Percentiles rank a stretch among this genome's conserved stretches.
Conservation (phyloP, 2,888 invertebrate species). For the Nineta flava region DNA sequence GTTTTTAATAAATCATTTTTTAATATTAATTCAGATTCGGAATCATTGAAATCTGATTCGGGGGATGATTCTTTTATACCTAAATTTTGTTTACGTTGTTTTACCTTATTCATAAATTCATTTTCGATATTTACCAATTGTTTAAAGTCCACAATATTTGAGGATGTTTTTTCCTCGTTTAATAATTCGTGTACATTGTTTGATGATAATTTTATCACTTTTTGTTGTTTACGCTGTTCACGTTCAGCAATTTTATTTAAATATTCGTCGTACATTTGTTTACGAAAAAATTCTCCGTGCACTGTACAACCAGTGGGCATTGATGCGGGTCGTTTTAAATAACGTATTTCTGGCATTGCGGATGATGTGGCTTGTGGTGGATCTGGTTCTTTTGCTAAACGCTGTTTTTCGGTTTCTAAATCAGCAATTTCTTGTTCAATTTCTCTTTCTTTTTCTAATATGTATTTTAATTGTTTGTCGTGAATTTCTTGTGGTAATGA, state of each 20-base stretch:
- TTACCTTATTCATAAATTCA: conserved; percentile 64
- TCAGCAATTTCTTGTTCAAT: conserved; percentile 47
- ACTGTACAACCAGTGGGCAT: conserved; percentile 19
- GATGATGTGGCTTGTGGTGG: neutral
- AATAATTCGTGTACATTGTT: conserved; percentile 19
- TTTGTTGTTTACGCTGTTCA: conserved; percentile 60
- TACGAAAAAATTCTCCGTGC: conserved; percentile 53
- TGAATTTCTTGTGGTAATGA: conserved; percentile 49
- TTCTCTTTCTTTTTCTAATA: conserved; percentile 49
- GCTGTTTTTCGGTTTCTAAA: conserved; percentile 37
- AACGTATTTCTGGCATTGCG: neutral
- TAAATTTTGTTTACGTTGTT: conserved; percentile 51
- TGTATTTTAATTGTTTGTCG: conserved; percentile 46
- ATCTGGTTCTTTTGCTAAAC: conserved; percentile 14
- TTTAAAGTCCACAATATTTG: conserved; percentile 19
- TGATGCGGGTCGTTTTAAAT: conserved; percentile 14
- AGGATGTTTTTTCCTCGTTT: conserved; percentile 13
- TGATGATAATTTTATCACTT: conserved; percentile 63
- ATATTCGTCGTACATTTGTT: conserved; percentile 75
- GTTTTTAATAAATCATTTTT: conserved; percentile 48
- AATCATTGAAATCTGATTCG: conserved; percentile 7
- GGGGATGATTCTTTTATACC: conserved; percentile 35
- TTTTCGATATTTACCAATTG: conserved; percentile 43
- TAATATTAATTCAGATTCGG: conserved; percentile 29
- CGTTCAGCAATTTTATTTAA: conserved; percentile 61